A percentile compares a stretch with the other conserved stretches of the same genome.
Conservation (phyloP, 2,888 invertebrate species). For the Scaptomyza cyrtandrae region DNA sequence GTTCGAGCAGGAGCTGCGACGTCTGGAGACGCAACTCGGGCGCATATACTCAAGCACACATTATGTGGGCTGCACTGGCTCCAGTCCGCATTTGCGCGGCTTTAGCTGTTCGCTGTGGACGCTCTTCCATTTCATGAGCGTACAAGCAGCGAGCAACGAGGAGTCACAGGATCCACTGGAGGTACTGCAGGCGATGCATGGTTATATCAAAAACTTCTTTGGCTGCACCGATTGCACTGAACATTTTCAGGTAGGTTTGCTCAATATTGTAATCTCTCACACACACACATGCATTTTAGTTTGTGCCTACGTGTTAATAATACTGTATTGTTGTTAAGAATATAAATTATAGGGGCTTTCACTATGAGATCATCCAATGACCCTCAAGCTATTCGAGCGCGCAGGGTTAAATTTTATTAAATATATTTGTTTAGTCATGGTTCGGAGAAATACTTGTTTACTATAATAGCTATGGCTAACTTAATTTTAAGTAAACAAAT, state of each 20-base stretch:
- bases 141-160: slow-evolving; percentile 87
- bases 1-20: slow-evolving; percentile 86
- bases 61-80: slow-evolving; percentile 94
- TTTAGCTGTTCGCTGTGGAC: slow-evolving; percentile 98
- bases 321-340: neutral
- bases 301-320: slow-evolving; percentile 40
- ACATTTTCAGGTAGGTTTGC: slow-evolving; percentile 90
- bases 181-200: slow-evolving; percentile 92
- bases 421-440: neutral
- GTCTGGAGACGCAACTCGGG: slow-evolving; percentile 86
- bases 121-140: slow-evolving; percentile 95
- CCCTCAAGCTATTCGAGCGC: neutral
- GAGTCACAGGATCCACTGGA: slow-evolving; percentile 87
- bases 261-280: neutral
- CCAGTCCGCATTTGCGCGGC: slow-evolving; percentile 89
- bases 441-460: neutral
- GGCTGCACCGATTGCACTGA: slow-evolving; percentile 95
- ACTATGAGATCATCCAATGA: slow-evolving; percentile 43
- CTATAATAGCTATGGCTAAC: neutral
- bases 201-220: slow-evolving; percentile 96
- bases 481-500: neutral
- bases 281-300: neutral
- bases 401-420: neutral
- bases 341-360: slow-evolving; percentile 23
- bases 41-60: slow-evolving; percentile 85